Base-by-base conservation (phyloP, 2,797 vertebrate genomes). In the Antrozous pallidus region DNA sequence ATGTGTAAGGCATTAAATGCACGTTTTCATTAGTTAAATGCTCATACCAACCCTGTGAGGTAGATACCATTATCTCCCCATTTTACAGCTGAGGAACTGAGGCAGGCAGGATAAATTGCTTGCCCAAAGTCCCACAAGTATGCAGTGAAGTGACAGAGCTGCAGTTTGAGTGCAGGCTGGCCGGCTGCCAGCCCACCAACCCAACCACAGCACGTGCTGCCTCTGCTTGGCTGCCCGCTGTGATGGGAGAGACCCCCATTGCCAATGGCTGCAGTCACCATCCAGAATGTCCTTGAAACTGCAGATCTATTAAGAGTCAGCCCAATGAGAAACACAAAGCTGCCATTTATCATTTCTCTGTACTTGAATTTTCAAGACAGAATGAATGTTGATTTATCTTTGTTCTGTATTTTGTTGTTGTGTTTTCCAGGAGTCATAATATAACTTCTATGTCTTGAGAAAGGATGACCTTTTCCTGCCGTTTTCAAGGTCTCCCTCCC, bases 401-500 rank as follows among this genome's bases (percentile, higher is more conserved):
- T 61, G 5, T 90, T 83, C 33, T 83, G 31, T 24, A 56, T 61
- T 22, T 78, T 54, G 63, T 47, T 49, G 56, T 67, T 88, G 87
- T 56, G 42, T 56, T 77, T 94, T 96, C 73, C 38, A 77, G 47
- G 77, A 91, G 88, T 84, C 45, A 3, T n/a, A 77, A 80, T 69
- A 33, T 69, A 74, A 88, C 17, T 54, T 80, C 58, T 73, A 4
- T 33, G n/a, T 42, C 69, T 70, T 45, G 31, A 81, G 73, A 89
- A 91, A 70, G 10, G 56, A 67, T 89, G 26, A 38, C 51, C 87
- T 91, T 91, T 88, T 80, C 69, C 84, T 92, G 80, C 71, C 79
- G 49, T 47, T 93, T 91, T 28, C 61, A 89, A 95, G 77, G 13
- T 1, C 9, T 5, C 28, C 42, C 6, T 5, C 1, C 11, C 3